Evolutionary conservation across 2,797 vertebrate species (phyloP), one percentile per base, ranked within the genome.

Genomic region (Picus viridis): DNA sequence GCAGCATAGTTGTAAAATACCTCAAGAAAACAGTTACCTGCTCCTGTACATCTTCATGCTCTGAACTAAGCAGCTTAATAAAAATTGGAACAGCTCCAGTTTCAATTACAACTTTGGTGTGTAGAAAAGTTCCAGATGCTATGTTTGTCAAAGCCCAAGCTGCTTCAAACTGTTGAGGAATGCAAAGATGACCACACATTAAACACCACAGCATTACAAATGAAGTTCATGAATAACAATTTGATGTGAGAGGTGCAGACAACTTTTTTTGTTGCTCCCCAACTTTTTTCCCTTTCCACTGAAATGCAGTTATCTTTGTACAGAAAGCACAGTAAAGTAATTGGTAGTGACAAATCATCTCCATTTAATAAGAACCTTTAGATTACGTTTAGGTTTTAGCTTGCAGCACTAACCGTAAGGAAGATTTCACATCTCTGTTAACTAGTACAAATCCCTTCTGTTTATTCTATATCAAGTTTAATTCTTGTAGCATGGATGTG

Each of bases 61-160:
- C 98, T 10, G 99, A 99, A 97, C 97, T 96, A 89, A 99, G 98
- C 97, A 99, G 98, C 96, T 99, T 98, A 95, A 99, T 99, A 97
- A 99, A 99, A 97, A 99, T 99, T 67, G 99, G 99, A 83, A 99
- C 99, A 47, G 99, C 99, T 88, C 99, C 99, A 10, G 99, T 99
- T 98, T 99, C 98, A 96, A 99, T 99, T 64, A 99, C 99, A 91
- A 99, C 99, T 85, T 99, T 98, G 7, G 99, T 99, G 96, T 99
- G 99, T 64, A 99, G 98, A 93, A 99, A 99, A 45, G 99, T 99
- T 91, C 99, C 99, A 91, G 99, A 99, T 7, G 99, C 99, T 95
- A 99, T 99, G 97, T 99, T 99, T 93, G 99, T 99, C 97, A 99
- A 97, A 89, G 99, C 99, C 99, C 99, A 99, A 4, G 99, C 99